Conservation (phyloP, 2,888 invertebrate genomes). For the Lottia gigantea region DNA sequence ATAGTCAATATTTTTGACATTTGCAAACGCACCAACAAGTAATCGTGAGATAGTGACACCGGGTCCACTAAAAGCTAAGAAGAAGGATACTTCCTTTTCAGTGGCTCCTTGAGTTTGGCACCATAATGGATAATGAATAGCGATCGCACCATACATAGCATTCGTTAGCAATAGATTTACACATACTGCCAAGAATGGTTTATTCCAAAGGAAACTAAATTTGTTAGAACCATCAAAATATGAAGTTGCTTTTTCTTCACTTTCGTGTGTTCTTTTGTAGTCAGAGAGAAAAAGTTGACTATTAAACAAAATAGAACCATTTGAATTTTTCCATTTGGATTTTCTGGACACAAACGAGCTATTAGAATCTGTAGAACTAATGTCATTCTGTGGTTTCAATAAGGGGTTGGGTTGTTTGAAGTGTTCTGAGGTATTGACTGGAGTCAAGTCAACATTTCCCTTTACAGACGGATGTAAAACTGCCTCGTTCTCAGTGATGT, state of each 20-base stretch:
- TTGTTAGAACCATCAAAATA: too few relatives aligned
- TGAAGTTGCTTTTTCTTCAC: too few relatives aligned
- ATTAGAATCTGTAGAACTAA: too few relatives aligned
- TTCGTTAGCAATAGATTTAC: constrained; percentile 11
- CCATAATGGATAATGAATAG: constrained; percentile 16
- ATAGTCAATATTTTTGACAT: constrained; percentile 20
- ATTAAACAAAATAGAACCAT: background rate
- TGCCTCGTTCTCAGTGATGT: background rate
- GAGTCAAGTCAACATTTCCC: too few relatives aligned
- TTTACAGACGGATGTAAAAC: background rate
- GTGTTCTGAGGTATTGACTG: too few relatives aligned
- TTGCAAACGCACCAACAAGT: constrained; percentile 23
- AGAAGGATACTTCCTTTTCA: constrained; percentile 14
- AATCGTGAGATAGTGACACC: constrained; percentile 19
- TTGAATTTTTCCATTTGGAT: background rate
- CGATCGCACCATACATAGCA: background rate
- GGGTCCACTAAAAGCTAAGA: constrained; percentile 24
- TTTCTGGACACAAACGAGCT: background rate
- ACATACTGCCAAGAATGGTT: constrained; percentile 11
- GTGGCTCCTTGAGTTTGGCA: background rate
- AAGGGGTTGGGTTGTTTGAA: too few relatives aligned
- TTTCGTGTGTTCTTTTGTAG: background rate
- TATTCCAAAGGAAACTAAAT: background rate
- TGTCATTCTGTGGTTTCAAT: too few relatives aligned
- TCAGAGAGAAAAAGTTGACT: constrained; percentile 10